Conservation (phyloP, 2,888 invertebrate genomes). For the Actias luna region DNA sequence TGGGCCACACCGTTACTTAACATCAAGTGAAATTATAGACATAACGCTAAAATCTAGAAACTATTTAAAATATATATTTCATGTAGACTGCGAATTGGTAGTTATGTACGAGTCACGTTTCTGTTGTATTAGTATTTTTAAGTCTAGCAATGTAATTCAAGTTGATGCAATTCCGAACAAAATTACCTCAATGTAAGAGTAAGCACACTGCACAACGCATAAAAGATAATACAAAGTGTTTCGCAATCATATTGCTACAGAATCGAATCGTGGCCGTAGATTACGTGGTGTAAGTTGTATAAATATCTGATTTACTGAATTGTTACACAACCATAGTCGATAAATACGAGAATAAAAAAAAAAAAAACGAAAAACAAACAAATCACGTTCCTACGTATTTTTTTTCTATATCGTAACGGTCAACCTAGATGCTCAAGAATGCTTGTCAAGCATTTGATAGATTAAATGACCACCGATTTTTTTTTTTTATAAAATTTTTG, state of each 20-base stretch:
- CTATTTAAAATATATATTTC: neutral
- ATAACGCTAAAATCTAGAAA: no score
- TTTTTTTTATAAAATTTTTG: no score
- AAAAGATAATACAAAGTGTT: conserved; percentile 26
- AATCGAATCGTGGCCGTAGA: conserved; percentile 23
- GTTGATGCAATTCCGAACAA: conserved; percentile 2
- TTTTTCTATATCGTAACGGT: neutral
- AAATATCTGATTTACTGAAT: conserved; percentile 13
- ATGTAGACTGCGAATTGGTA: neutral
- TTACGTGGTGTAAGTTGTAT: conserved; percentile 16
- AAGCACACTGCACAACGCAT: neutral
- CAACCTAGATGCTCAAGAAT: neutral
- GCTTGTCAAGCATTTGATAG: neutral
- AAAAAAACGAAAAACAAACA: neutral
- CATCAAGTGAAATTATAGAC: no score
- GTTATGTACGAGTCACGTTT: neutral
- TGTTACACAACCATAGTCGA: conserved; percentile 1
- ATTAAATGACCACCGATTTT: neutral
- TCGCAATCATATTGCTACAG: conserved; percentile 33
- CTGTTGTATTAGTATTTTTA: neutral
- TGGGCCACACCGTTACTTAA: no score
- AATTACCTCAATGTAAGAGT: neutral
- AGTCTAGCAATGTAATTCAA: neutral
- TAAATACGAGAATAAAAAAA: neutral
- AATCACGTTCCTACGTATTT: neutral